Percentiles rank a stretch among this genome's conserved stretches.
Conservation (phyloP, 2,113 vertebrate genomes). For the Ginglymostoma cirratum region DNA sequence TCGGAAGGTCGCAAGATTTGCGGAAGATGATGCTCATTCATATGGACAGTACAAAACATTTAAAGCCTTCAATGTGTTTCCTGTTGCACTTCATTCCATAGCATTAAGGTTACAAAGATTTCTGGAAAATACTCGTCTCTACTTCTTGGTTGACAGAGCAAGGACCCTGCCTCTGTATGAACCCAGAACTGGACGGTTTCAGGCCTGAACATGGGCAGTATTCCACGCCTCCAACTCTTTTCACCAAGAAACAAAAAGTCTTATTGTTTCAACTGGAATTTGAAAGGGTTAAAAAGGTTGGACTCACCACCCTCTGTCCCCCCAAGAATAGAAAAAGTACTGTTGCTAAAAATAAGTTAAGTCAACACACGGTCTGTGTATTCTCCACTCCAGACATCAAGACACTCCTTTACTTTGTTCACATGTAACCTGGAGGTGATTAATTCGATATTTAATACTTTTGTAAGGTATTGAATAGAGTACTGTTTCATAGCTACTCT, state of each 20-base stretch:
- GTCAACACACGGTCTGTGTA: background rate
- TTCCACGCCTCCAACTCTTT: background rate
- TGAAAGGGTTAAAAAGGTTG: background rate
- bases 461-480: background rate
- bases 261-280: background rate
- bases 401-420: background rate
- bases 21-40: background rate
- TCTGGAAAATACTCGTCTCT: background rate
- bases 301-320: background rate
- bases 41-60: too few relatives aligned
- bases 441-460: background rate
- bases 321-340: background rate
- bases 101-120: background rate
- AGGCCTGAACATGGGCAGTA: background rate
- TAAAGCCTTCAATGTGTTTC: background rate
- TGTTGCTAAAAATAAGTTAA: constrained; percentile 24
- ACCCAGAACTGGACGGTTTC: background rate
- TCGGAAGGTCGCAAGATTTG: background rate
- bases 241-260: background rate
- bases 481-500: background rate
- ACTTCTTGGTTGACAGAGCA: background rate
- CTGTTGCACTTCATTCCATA: background rate
- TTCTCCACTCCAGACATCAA: constrained; percentile 14
- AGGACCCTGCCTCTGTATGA: background rate
- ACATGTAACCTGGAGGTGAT: background rate